phyloP scores from a whole-genome alignment of 53 echinoderm and acorn worm genomes.

The Paracentrotus lividus region DNA sequence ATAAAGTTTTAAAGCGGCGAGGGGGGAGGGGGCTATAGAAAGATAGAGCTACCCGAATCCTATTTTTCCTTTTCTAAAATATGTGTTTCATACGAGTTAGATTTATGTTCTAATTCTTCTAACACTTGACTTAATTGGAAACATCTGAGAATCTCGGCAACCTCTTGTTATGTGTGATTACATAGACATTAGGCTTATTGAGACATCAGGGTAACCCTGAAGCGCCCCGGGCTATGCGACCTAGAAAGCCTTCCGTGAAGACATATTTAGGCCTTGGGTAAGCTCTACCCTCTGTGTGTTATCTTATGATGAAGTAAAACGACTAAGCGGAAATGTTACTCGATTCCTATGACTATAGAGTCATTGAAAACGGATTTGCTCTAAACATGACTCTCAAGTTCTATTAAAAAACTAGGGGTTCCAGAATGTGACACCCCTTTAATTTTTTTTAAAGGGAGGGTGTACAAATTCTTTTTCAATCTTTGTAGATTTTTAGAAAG shows the following conservation, averaged over 20 bases:
- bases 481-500: no score
- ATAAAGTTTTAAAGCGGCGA: neutral
- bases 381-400: neutral
- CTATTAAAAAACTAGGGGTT: neutral
- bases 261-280: constrained; percentile 45
- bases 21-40: neutral
- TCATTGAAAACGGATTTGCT: neutral
- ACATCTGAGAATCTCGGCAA: neutral
- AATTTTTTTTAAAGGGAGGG: neutral
- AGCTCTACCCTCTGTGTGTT: neutral
- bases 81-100: no score
- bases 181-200: constrained; percentile 5
- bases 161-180: neutral
- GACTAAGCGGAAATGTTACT: constrained; percentile 6
- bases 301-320: constrained; percentile 1
- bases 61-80: no score
- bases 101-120: no score
- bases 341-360: neutral
- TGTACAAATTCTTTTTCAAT: no score
- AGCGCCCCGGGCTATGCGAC: constrained; percentile 1
- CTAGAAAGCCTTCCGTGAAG: constrained; percentile 35
- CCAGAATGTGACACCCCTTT: neutral
- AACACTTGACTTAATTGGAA: no score
- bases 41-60: no score
- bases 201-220: neutral